Evolutionary conservation across 2,113 vertebrate genomes (phyloP).

Genomic region (Brachyhypopomus occidentalis): DNA sequence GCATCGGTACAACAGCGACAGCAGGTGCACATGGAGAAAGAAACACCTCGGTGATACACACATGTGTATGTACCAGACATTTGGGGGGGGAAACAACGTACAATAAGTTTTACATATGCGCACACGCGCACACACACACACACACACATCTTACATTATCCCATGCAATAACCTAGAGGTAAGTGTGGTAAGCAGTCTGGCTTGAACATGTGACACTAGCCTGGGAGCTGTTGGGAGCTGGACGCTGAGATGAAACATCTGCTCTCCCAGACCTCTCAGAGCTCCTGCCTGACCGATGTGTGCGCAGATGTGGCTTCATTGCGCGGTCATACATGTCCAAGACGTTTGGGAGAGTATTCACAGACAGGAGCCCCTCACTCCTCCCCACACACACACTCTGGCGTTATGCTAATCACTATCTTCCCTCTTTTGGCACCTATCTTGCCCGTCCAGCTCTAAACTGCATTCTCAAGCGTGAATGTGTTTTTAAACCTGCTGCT

Average conservation of each 20-base stretch:
- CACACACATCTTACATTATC: no score
- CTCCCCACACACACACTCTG: constrained; percentile 1
- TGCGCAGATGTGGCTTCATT: constrained; percentile 50
- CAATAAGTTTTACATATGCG: no score
- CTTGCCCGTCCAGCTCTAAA: constrained; percentile 39
- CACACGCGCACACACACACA: no score
- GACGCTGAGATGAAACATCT: constrained; percentile 44
- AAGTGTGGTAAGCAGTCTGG: background rate
- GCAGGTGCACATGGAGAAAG: no score
- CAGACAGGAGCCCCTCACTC: background rate
- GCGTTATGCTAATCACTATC: constrained; percentile 56
- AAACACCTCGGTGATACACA: no score
- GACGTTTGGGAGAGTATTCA: background rate
- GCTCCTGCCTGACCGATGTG: constrained; percentile 41
- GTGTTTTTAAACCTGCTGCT: constrained; percentile 65
- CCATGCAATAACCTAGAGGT: no score
- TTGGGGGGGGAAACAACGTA: no score
- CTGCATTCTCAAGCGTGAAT: constrained; percentile 60
- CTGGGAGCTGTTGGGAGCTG: background rate
- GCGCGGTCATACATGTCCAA: constrained; percentile 25
- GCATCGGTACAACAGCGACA: no score
- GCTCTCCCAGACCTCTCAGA: background rate
- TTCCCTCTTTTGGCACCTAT: constrained; percentile 48
- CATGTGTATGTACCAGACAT: no score
- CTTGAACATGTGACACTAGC: background rate